Base-by-base conservation (phyloP, 2,113 vertebrate species). In the Tympanuchus pallidicinctus region DNA sequence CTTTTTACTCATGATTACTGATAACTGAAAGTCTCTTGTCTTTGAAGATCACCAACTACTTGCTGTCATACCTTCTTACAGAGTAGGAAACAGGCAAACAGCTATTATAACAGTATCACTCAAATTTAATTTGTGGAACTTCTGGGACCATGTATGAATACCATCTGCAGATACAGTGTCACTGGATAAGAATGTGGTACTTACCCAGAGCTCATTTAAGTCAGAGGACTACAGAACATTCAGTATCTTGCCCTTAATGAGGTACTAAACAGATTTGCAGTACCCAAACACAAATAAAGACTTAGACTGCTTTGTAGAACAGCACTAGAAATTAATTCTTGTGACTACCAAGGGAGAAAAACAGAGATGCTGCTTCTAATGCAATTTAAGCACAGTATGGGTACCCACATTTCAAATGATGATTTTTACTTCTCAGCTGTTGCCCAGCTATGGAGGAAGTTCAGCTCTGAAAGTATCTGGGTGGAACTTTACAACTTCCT, bases 141-240 rank as follows among this genome's bases (percentile, higher is more conserved):
- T 70, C 61, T 90, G 57, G 60, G 54, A 71, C 66, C 73, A 60
- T 32, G 48, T 50, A 89, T 76, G 92, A 97, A 94, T 88, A 94
- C 81, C 32, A 86, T 65, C 42, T 89, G 64, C 66, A 76, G 88
- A 84, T 67, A 84, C 16, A 82, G 4, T 66, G 69, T 87, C 75
- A 95, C 10, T 79, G 66, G 30, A 45, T 67, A 93, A 94, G 82
- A 93, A 95, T 75, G 69, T 65, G 86, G 43, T 54, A 13, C 59
- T 91, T 52, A 57, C 60, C 82, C 54, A 76, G 34, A 86, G 57
- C 57, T 88, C 25, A 18, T 13, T 88, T 36, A 69, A 93, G 48
- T 36, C 45, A 86, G 76, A 73, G 69, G 61, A 72, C 52, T 71
- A 38, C 40, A 74, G 54, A 82, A 48, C 24, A 48, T 22, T 65